Conservation (phyloP, 2,113 vertebrate genomes). For the Pelobates fuscus region DNA sequence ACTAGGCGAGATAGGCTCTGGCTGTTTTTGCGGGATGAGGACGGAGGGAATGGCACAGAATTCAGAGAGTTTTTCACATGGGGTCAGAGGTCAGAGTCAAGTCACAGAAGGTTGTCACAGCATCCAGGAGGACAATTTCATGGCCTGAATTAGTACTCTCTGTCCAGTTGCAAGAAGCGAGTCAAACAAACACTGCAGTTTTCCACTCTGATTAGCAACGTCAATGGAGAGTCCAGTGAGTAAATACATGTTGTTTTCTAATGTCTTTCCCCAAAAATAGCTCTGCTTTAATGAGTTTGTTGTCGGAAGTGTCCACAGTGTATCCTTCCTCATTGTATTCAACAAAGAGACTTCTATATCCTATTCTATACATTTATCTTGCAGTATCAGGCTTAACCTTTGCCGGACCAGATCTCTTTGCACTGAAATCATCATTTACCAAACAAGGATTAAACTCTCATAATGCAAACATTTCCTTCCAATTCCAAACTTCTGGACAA, state of each 20-base stretch:
- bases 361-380: background rate
- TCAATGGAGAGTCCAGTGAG: conserved; percentile 23
- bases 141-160: conserved; percentile 41
- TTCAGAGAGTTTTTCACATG: conserved; percentile 19
- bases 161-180: conserved; percentile 41
- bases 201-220: conserved; percentile 48
- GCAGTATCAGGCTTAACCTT: background rate
- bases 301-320: conserved; percentile 39
- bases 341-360: conserved; percentile 2
- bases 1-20: conserved; percentile 1
- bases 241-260: conserved; percentile 43
- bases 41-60: conserved; percentile 28
- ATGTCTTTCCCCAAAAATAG: conserved; percentile 35
- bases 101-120: conserved; percentile 47
- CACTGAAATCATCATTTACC: too few relatives aligned
- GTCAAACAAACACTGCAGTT: conserved; percentile 36
- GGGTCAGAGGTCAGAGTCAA: conserved; percentile 45
- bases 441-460: too few relatives aligned
- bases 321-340: conserved; percentile 1
- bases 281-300: conserved; percentile 34
- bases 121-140: conserved; percentile 41
- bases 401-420: background rate
- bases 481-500: too few relatives aligned
- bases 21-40: conserved; percentile 10
- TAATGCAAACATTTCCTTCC: too few relatives aligned